phyloP scores from a whole-genome alignment of 1,140 invertebrate genomes.

The Capitella teleta region DNA sequence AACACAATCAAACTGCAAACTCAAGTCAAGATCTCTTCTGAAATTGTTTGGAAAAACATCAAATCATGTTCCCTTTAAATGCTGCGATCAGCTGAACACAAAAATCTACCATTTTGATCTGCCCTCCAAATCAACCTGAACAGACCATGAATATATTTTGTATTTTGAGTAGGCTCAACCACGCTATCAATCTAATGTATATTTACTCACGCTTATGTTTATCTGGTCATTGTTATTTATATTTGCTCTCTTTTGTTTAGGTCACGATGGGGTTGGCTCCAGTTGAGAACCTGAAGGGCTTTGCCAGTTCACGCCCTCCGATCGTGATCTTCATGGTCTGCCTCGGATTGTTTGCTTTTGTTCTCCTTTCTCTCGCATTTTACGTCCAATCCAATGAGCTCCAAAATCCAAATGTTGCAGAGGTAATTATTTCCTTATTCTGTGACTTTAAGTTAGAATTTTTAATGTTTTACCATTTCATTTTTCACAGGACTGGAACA shows the following conservation, averaged over 20 bases:
- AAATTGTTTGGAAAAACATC: too few species aligned
- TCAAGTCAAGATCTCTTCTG: too few species aligned
- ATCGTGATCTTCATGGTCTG: slow-evolving; percentile 41
- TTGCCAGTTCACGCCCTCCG: slow-evolving; percentile 34
- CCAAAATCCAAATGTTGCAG: slow-evolving; percentile 33
- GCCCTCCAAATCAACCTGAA: too few species aligned
- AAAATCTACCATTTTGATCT: slow-evolving; percentile 15
- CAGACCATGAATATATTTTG: too few species aligned
- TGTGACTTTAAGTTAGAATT: too few species aligned
- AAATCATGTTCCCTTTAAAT: too few species aligned
- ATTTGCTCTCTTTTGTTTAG: neutral
- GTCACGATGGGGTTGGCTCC: slow-evolving; percentile 9
- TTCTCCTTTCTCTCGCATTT: slow-evolving; percentile 36
- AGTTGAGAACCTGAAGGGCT: slow-evolving; percentile 34
- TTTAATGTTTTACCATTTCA: too few species aligned
- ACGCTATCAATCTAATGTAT: neutral
- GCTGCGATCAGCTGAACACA: slow-evolving; percentile 39
- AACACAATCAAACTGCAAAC: too few species aligned
- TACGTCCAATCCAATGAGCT: slow-evolving; percentile 35
- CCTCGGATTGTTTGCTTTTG: slow-evolving; percentile 37
- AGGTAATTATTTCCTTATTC: too few species aligned
- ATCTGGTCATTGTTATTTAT: neutral
- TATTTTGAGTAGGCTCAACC: too few species aligned
- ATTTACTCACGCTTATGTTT: neutral
- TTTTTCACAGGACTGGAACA: slow-evolving; percentile 39